Conservation (phyloP, 2,888 invertebrate genomes). For the Escarpia spicata region DNA sequence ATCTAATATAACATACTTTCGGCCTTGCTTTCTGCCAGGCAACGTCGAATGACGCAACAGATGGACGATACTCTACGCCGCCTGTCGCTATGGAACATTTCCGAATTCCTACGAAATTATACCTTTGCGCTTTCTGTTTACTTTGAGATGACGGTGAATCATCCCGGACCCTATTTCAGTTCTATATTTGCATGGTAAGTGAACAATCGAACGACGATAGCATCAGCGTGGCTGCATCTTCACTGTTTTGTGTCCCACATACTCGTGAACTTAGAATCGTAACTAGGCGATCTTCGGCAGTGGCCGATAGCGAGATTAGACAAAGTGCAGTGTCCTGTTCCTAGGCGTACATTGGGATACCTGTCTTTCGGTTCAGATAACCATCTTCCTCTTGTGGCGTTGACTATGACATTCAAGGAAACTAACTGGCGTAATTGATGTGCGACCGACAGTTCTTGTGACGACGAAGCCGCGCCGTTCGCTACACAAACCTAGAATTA, state of each 20-base stretch:
- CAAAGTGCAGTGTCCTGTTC: neutral
- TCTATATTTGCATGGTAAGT: slow-evolving; percentile 6
- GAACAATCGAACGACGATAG: neutral
- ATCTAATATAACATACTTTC: no score
- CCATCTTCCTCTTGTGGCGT: neutral
- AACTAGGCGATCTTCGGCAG: neutral
- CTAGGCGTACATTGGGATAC: neutral
- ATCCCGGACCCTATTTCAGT: neutral
- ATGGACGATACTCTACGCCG: neutral
- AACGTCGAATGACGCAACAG: neutral
- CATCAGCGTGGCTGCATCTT: neutral
- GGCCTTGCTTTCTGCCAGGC: neutral
- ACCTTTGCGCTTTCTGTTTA: slow-evolving; percentile 13
- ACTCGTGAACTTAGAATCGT: neutral
- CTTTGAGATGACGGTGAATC: neutral
- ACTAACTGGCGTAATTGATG: neutral
- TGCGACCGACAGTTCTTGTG: neutral
- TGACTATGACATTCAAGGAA: neutral
- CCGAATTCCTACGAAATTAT: slow-evolving; percentile 16
- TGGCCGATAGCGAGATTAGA: neutral
- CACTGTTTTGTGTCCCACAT: neutral
- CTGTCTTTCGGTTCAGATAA: neutral
- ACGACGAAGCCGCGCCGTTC: neutral
- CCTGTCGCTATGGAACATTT: neutral
- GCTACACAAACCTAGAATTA: neutral